Evolutionary conservation across 2,797 vertebrate genomes (phyloP), one percentile per base, ranked within the genome.

Genomic region (Acipenser ruthenus): DNA sequence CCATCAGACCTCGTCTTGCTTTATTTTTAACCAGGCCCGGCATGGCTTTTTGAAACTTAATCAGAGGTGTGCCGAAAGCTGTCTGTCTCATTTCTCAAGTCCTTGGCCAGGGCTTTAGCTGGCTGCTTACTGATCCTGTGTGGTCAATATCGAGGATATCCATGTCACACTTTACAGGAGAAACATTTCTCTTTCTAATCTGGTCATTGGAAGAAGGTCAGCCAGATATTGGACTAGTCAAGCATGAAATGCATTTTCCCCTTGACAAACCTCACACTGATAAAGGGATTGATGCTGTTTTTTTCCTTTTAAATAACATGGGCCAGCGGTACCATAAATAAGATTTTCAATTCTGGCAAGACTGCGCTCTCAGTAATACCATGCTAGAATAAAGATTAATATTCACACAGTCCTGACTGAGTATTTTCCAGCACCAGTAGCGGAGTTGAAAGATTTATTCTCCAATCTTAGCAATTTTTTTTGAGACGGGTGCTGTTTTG

Each of bases 211-310:
- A 68, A 61, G 71, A 56, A 66, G 73, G 72, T 69, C 71, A 78
- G 77, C 75, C 73, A 82, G 65, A 78, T 79, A 68, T 70, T 67
- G 71, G 70, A 67, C 73, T 74, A 81, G 73, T 72, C 72, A 76
- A 79, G 74, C 81, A 64, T 84, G 79, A 78, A 82, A 80, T 86
- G 84, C 74, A 72, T 84, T 89, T 88, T 80, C 73, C 75, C 74
- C 81, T 73, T 83, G 78, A 84, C 74, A 77, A 79, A 69, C 72
- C 75, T n/a, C 52, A n/a, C n/a, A n/a, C 52, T 82, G 81, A 87
- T 86, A 83, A 83, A 83, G 78, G 75, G 74, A 18, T 50, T 9
- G 53, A 47, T 49, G 58, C 56, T 56, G 52, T 13, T 79, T n/a
- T 13, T 11, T 49, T 12, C n/a, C 37, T 18, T 13, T 59, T 71